A percentile compares a stretch with the other conserved stretches of the same genome.
These are phyloP conservation scores for Arrhopalites spinosus DNA, from an alignment of 2,888 invertebrate species.

Conservation along the genomic window DNA sequence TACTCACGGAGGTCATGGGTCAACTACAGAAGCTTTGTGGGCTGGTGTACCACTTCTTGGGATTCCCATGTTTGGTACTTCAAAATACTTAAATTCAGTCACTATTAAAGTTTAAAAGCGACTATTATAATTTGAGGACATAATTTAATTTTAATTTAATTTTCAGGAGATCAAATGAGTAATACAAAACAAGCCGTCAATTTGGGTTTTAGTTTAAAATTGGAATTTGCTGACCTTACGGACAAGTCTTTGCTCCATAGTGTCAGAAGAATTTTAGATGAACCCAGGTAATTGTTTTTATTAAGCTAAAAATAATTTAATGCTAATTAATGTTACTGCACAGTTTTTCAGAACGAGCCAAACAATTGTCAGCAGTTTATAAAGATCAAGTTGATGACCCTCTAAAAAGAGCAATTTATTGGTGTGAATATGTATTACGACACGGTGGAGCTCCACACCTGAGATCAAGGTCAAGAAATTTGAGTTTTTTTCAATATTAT, in stretches of 20 bases:
- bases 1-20: conserved; percentile 71
- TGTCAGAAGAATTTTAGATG: not conserved
- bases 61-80: conserved; percentile 60
- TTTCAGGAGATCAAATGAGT: not conserved
- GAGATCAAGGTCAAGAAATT: not conserved
- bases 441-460: not conserved
- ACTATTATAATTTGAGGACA: no score
- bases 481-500: conserved; percentile 5
- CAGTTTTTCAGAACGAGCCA: not conserved
- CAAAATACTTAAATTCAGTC: no score
- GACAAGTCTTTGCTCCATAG: not conserved
- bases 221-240: conserved; percentile 7
- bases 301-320: not conserved
- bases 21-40: conserved; percentile 67
- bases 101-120: no score
- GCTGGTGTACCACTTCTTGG: conserved; percentile 67
- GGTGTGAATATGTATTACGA: not conserved
- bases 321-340: not conserved
- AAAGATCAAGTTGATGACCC: not conserved
- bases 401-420: not conserved
- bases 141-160: no score
- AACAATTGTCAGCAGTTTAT: not conserved
- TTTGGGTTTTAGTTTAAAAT: not conserved
- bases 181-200: conserved; percentile 10
- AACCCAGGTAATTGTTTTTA: not conserved